phyloP scores from a whole-genome alignment of 2,113 vertebrate species.

The Trogon melanurus region DNA sequence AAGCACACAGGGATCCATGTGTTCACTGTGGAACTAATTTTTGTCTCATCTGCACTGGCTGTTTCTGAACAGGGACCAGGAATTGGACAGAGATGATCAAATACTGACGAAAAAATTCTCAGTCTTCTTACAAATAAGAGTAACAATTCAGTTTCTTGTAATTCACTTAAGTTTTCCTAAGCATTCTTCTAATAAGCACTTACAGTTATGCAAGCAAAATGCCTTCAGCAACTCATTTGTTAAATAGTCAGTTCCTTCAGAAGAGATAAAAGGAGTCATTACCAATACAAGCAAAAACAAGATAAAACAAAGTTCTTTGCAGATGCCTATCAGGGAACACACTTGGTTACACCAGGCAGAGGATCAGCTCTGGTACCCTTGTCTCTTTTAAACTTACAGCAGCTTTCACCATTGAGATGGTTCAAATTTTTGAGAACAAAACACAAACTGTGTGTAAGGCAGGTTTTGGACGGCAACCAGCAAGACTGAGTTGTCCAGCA shows the following conservation, averaged over 20 bases:
- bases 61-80: not conserved
- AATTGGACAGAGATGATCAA: not conserved
- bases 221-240: slow-evolving; percentile 85
- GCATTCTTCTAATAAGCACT: slow-evolving; percentile 67
- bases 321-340: slow-evolving; percentile 45
- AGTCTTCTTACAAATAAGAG: not conserved
- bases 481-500: not conserved
- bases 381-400: not conserved
- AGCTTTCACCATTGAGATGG: not conserved
- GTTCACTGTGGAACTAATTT: not conserved
- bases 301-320: slow-evolving; percentile 40
- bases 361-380: not conserved
- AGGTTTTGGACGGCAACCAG: not conserved
- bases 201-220: slow-evolving; percentile 70
- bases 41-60: not conserved
- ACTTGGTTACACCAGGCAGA: not conserved
- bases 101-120: not conserved
- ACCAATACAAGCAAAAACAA: slow-evolving; percentile 51
- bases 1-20: not conserved
- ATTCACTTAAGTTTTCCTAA: slow-evolving; percentile 62
- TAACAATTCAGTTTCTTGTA: slow-evolving; percentile 12
- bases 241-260: slow-evolving; percentile 80
- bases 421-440: not conserved
- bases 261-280: slow-evolving; percentile 73
- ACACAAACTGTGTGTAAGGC: not conserved